Conservation (phyloP, 2,888 invertebrate genomes). For the Chydorus sphaericus region DNA sequence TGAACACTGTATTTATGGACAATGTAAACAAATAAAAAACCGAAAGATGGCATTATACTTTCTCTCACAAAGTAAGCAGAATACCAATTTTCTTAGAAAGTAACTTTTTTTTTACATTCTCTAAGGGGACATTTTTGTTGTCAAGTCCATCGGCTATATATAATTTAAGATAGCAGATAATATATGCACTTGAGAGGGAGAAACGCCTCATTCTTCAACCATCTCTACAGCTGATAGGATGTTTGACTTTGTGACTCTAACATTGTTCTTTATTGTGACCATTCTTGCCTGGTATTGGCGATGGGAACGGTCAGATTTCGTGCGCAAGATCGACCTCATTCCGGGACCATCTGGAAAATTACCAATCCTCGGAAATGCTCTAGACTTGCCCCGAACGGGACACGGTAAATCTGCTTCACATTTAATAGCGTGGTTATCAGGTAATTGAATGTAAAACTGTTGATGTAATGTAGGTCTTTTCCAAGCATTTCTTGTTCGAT, state of each 20-base stretch:
- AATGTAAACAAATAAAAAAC: no score
- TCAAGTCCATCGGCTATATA: no score
- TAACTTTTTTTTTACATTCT: no score
- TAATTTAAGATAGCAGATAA: no score
- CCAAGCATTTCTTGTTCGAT: neutral
- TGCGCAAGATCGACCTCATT: neutral
- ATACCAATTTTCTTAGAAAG: no score
- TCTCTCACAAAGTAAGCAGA: no score
- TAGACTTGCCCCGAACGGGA: neutral
- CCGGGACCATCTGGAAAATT: neutral
- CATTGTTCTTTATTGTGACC: neutral
- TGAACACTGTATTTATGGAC: no score
- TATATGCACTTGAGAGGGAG: no score
- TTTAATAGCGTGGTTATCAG: neutral
- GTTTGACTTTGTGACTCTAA: neutral
- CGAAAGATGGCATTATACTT: no score
- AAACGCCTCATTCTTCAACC: no score
- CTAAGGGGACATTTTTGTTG: no score
- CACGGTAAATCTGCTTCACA: neutral
- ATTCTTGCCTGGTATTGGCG: neutral
- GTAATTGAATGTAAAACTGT: neutral
- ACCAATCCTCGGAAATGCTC: neutral
- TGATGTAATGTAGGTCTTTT: neutral
- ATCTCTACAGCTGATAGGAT: no score
- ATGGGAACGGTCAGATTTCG: neutral